Evolutionary conservation across 2,797 vertebrate genomes (phyloP), one percentile per base, ranked within the genome.

Genomic region (Momotus momota): DNA sequence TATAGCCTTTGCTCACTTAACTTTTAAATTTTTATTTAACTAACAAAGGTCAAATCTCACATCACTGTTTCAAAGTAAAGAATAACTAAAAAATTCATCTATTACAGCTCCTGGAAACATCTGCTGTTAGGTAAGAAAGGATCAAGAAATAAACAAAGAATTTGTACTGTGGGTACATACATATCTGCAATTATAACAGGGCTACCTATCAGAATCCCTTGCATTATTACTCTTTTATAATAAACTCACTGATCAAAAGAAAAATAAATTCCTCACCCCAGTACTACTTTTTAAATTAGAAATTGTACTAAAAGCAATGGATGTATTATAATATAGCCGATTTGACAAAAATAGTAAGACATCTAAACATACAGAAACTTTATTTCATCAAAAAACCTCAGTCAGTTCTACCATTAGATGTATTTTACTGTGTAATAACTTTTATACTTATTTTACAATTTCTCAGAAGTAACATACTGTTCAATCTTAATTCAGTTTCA

Each of bases 21-120:
- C 16, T 88, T 91, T 94, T 43, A 71, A 87, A 82, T 67, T 79
- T 21, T 58, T 75, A 51, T 88, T 92, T 94, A 91, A 25, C 26
- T 94, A 90, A 77, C 7, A 92, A 70, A 81, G 38, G 40, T 66
- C 35, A 95, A 71, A 86, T 18, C 17, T 91, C 49, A 86, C 13
- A 72, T 33, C 13, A 7, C 6, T 66, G 9, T 77, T 78, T 91
- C 62, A 91, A 73, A 70, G 40, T 40, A 81, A 79, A 81, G 9
- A 90, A 88, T 55, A 91, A 81, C 46, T 90, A 82, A 88, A 93
- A 62, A 35, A 40, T 82, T 85, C 14, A 64, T 43, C 46, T 73
- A 46, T 71, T 86, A 90, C 29, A 92, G 14, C 19, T 79, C 22
- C 33, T 64, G n/a, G 31, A 80, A 93, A 54, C 14, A 35, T 72